These are phyloP conservation scores for Atta cephalotes DNA, from an alignment of 1,140 invertebrate species.

Conservation along the genomic window DNA sequence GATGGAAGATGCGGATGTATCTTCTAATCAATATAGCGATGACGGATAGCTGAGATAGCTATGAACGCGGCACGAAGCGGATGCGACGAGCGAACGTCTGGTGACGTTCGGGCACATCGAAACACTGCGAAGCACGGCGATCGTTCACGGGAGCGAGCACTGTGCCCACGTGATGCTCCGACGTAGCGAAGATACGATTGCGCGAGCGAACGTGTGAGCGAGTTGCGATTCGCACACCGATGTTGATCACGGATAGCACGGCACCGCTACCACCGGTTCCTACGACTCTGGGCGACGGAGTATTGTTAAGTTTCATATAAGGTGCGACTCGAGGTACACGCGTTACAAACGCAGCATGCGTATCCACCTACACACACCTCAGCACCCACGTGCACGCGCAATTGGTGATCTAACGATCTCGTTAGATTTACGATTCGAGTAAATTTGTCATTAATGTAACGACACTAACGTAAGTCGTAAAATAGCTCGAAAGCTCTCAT, in stretches of 20 bases:
- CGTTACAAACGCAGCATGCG: constrained; percentile 20
- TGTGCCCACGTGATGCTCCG: constrained; percentile 10
- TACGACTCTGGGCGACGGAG: not conserved
- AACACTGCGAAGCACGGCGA: constrained; percentile 31
- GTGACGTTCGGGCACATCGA: not conserved
- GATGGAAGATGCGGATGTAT: not conserved
- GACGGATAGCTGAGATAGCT: not conserved
- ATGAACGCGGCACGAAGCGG: not conserved
- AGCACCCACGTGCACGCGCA: constrained; percentile 33
- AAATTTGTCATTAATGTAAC: constrained; percentile 25
- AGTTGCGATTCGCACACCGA: constrained; percentile 31
- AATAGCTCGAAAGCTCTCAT: not conserved
- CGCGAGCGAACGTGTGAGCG: not conserved
- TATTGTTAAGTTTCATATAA: constrained; percentile 61
- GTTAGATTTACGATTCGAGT: constrained; percentile 32
- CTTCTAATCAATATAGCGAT: not conserved
- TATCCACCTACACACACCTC: constrained; percentile 50
- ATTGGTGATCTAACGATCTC: not conserved
- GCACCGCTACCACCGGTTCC: constrained; percentile 34
- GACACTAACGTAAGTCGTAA: not conserved
- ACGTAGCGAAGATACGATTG: constrained; percentile 8
- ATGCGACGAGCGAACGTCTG: constrained; percentile 14
- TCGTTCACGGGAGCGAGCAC: constrained; percentile 12
- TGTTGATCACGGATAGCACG: constrained; percentile 1
- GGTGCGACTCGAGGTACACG: constrained; percentile 37